Evolutionary conservation across 2,113 vertebrate genomes (phyloP).

Genomic region (Ranitomeya imitator): DNA sequence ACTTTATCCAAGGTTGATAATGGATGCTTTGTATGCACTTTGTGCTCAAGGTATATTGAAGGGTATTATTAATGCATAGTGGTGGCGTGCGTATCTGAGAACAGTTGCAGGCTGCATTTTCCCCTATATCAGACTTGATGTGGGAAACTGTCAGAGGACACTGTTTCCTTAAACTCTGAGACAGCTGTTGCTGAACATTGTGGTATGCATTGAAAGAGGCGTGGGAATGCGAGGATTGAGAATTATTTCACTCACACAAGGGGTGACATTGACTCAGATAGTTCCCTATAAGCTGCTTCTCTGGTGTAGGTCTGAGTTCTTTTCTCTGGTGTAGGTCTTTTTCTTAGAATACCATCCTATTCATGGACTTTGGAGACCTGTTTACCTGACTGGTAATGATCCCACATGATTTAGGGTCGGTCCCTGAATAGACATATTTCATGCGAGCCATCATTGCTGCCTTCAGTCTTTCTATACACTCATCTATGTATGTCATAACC

Average conservation of each 20-base stretch:
- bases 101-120: slow-evolving; percentile 3
- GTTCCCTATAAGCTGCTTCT: slow-evolving; percentile 16
- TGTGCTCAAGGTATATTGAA: no score
- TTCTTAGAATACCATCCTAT: slow-evolving; percentile 11
- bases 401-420: background rate
- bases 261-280: slow-evolving; percentile 36
- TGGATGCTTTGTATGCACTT: no score
- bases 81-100: background rate
- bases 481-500: background rate
- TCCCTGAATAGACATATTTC: background rate
- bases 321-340: slow-evolving; percentile 41
- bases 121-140: slow-evolving; percentile 19
- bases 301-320: slow-evolving; percentile 44
- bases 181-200: slow-evolving; percentile 43
- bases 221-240: slow-evolving; percentile 49
- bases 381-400: slow-evolving; percentile 11
- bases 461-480: background rate
- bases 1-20: no score
- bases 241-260: slow-evolving; percentile 51
- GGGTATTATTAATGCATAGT: background rate
- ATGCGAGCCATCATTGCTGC: background rate
- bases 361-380: slow-evolving; percentile 10
- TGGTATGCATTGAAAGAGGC: slow-evolving; percentile 50
- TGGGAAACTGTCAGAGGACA: slow-evolving; percentile 40
- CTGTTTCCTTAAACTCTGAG: slow-evolving; percentile 10